Conservation (phyloP, 2,797 vertebrate species). For the Erpetoichthys calabaricus region DNA sequence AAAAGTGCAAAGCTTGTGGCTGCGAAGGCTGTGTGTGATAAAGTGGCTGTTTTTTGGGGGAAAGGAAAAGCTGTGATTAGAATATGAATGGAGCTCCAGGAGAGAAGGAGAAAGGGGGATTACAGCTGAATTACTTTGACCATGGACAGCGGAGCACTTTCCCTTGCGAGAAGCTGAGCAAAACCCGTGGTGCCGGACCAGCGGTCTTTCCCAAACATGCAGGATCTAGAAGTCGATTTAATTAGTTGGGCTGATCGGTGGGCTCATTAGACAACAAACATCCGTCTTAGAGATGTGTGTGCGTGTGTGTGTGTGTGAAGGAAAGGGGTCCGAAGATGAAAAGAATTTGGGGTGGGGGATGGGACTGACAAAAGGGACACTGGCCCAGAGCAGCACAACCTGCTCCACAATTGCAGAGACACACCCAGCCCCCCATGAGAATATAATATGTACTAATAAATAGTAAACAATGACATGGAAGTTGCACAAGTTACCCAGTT, state of each 20-base stretch:
- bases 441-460: no score
- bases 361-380: no score
- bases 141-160: conserved; percentile 71
- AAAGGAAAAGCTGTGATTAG: conserved; percentile 98
- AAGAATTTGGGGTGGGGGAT: no score
- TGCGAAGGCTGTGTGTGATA: conserved; percentile 65
- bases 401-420: no score
- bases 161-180: conserved; percentile 30
- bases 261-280: no score
- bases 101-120: conserved; percentile 87
- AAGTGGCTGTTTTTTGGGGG: conserved; percentile 85
- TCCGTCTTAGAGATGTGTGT: no score
- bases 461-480: no score
- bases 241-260: neutral
- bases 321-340: no score
- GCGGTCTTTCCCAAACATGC: neutral
- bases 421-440: no score
- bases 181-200: conserved; percentile 11
- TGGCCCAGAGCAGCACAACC: no score
- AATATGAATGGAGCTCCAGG: conserved; percentile 97
- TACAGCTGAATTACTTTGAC: conserved; percentile 90
- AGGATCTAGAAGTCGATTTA: neutral
- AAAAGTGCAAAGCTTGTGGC: conserved; percentile 73
- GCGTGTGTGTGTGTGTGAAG: no score
- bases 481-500: no score